Percentiles rank a stretch among this genome's conserved stretches.
Evolutionary conservation across 2,113 vertebrate species (phyloP).

Genomic region (Oreochromis aureus): DNA sequence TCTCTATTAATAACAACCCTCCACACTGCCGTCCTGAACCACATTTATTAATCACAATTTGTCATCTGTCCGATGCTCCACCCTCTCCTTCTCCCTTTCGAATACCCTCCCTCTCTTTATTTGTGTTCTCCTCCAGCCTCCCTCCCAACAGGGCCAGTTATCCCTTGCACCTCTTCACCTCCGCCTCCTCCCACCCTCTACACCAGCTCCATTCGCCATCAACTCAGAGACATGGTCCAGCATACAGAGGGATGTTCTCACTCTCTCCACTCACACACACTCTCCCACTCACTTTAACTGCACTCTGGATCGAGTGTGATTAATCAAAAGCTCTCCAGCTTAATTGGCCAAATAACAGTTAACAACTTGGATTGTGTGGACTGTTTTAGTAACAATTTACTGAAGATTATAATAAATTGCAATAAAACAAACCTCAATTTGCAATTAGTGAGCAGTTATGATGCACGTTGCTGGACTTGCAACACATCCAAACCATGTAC

Average conservation of each 20-base stretch:
- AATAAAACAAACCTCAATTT: slow-evolving; percentile 22
- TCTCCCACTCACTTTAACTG: slow-evolving; percentile 40
- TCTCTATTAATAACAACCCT: slow-evolving; percentile 80
- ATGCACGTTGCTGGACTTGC: not conserved
- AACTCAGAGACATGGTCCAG: slow-evolving; percentile 60
- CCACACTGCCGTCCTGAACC: slow-evolving; percentile 71
- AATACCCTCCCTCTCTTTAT: slow-evolving; percentile 7
- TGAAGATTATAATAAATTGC: slow-evolving; percentile 10
- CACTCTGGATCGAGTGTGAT: slow-evolving; percentile 47
- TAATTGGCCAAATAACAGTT: slow-evolving; percentile 52
- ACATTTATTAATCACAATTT: slow-evolving; percentile 85
- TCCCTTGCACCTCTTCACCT: slow-evolving; percentile 47
- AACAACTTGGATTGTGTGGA: slow-evolving; percentile 16
- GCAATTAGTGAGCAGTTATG: not conserved
- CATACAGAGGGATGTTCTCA: slow-evolving; percentile 56
- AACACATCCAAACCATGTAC: not conserved
- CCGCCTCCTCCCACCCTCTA: slow-evolving; percentile 18
- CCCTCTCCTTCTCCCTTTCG: slow-evolving; percentile 43
- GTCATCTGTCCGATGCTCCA: slow-evolving; percentile 74
- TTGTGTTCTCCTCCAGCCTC: slow-evolving; percentile 13
- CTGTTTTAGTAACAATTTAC: not conserved
- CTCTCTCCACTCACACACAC: not conserved
- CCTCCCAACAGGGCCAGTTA: slow-evolving; percentile 65
- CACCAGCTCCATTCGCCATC: slow-evolving; percentile 24
- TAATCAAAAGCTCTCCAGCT: slow-evolving; percentile 54